Evolutionary conservation across 2,797 vertebrate genomes (phyloP).

Genomic region (Tympanoctomys barrerae): DNA sequence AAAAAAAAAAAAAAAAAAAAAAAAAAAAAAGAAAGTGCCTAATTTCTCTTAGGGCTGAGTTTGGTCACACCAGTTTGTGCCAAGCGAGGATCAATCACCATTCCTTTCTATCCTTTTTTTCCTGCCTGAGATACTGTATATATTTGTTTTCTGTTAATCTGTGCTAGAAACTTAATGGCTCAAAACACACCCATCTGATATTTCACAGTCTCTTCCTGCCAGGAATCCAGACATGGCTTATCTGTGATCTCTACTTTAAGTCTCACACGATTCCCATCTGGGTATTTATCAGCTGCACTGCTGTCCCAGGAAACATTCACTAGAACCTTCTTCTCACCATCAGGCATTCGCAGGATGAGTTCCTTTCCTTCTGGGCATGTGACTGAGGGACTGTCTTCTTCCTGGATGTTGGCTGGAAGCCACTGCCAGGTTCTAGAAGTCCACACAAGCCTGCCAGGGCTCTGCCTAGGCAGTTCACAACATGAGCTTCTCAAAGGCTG

Average conservation of each 20-base stretch:
- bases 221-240: background rate
- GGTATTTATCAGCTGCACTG: background rate
- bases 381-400: background rate
- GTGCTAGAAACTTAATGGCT: background rate
- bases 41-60: background rate
- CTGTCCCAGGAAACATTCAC: background rate
- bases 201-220: background rate
- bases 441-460: background rate
- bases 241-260: background rate
- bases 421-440: background rate
- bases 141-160: background rate
- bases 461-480: background rate
- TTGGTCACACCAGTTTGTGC: background rate
- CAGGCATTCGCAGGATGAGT: conserved; percentile 13
- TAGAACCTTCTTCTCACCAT: background rate
- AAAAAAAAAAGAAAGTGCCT: background rate
- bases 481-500: background rate
- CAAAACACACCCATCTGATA: background rate
- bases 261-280: background rate
- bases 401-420: background rate
- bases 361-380: background rate
- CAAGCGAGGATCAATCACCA: background rate
- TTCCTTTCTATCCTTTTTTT: background rate
- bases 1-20: too few relatives aligned
- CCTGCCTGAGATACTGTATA: background rate